A percentile compares a stretch with the other conserved stretches of the same genome.
These are phyloP conservation scores for Ips typographus DNA, from an alignment of 1,140 invertebrate species.

Conservation along the genomic window DNA sequence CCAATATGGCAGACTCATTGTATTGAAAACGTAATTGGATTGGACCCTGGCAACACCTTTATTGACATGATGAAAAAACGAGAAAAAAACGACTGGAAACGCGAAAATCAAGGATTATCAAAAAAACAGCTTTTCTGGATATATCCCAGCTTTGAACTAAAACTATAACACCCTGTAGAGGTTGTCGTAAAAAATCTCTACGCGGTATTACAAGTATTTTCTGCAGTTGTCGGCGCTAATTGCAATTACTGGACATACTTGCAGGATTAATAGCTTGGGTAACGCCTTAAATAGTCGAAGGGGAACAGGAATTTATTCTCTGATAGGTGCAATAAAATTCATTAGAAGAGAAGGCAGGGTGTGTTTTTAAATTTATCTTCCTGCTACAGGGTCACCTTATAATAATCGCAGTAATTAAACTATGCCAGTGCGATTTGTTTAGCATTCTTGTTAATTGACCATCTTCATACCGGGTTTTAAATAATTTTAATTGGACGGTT, in stretches of 20 bases:
- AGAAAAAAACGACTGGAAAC: background rate
- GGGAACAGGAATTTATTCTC: slow-evolving; percentile 8
- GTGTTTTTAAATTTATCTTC: slow-evolving; percentile 20
- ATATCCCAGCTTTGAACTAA: no score
- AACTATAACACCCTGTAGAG: no score
- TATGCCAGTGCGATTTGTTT: background rate
- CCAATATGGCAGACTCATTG: background rate
- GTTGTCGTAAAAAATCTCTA: background rate
- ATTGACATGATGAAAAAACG: slow-evolving; percentile 3
- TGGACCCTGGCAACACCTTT: background rate
- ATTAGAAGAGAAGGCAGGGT: slow-evolving; percentile 15
- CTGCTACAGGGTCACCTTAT: slow-evolving; percentile 13
- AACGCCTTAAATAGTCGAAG: background rate
- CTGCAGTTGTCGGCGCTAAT: slow-evolving; percentile 1
- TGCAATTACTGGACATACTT: background rate
- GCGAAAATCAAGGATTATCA: background rate
- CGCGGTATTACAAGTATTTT: slow-evolving; percentile 1
- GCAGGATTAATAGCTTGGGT: slow-evolving; percentile 8
- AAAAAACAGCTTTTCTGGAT: background rate
- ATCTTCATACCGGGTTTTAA: background rate
- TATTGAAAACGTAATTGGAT: slow-evolving; percentile 4
- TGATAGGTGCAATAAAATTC: background rate
- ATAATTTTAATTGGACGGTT: background rate
- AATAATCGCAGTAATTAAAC: background rate
- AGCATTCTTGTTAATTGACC: background rate